Base-by-base conservation (phyloP, 64 coral and sea anemone species). In the Porites lutea region DNA sequence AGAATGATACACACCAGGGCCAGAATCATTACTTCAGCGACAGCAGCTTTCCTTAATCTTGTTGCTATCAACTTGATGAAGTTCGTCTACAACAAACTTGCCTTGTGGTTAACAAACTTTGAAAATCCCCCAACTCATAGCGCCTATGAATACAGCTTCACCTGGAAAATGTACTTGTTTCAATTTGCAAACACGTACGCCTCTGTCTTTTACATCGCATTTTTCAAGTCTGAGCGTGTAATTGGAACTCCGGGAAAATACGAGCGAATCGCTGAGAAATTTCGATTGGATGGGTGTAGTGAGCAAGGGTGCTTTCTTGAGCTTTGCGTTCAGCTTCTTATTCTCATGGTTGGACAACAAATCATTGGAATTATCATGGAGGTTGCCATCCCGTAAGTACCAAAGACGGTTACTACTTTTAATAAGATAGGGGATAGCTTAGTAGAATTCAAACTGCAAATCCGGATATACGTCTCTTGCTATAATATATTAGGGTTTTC, bases 121-220 rank as follows among this genome's bases (percentile, higher is more conserved):
- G 94, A 95, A 48, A 95, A 92, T 57, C 94, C 94, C 13, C 82
- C 89, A 53, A 95, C 93, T 57, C 66, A 82, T 16, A 95, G 89
- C 16, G 93, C 86, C 52, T 95, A 86, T 63, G 82, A 91, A 91
- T 89, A 95, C 82, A 95, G 93, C 44, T 95, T 95, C 15, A 95
- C 93, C 6, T 95, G 91, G 75, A 95, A 95, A 68, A 95, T 95
- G 94, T 95, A 71, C 19, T 60, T 91, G n/a, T 95, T 95, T 53
- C 94, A 95, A 76, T 95, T 95, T 65, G 94, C 92, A 0, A 95
- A 95, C 22, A 95, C 82, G 13, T 95, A 95, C 46, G 75, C 94
- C 0, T 88, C 94, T 10, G 79, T 96, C 0, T 96, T 96, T 67
- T 96, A 96, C 55, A 96, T 96, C 68, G 94, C 94, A 0, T 95